phyloP scores from a whole-genome alignment of 2,797 vertebrate genomes.

The Alauda arvensis region DNA sequence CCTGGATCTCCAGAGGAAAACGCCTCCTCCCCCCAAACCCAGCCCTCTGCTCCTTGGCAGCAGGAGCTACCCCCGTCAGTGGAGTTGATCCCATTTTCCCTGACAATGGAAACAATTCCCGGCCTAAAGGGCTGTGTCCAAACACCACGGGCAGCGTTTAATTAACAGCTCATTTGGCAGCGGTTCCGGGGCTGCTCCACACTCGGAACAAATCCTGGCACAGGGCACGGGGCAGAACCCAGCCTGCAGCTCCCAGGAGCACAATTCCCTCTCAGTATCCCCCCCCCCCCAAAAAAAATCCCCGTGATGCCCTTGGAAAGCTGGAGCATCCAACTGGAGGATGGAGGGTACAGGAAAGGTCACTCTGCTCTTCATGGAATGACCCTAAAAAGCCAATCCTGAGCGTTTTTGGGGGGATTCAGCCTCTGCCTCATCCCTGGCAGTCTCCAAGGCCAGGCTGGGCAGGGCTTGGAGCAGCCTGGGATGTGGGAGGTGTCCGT shows the following conservation, averaged over 20 bases:
- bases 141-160: not conserved
- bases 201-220: not conserved
- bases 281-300: not conserved
- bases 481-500: not conserved
- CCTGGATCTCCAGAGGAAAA: not conserved
- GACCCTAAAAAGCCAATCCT: not conserved
- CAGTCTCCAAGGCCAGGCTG: not conserved
- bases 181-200: fast-evolving
- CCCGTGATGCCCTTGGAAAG: not conserved
- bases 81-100: not conserved
- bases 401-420: fast-evolving
- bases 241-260: not conserved
- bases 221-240: not conserved
- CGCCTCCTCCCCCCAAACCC: not conserved
- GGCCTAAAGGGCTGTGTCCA: not conserved
- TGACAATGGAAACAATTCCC: not conserved
- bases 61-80: not conserved
- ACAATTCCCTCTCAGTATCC: not conserved
- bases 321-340: not conserved
- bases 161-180: conserved; percentile 37
- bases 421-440: not conserved
- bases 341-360: fast-evolving
- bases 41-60: not conserved
- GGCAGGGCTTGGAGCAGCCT: not conserved
- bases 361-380: not conserved